Evolutionary conservation across 2,113 vertebrate genomes (phyloP), one percentile per base, ranked within the genome.

Genomic region (Misgurnus mizolepis): DNA sequence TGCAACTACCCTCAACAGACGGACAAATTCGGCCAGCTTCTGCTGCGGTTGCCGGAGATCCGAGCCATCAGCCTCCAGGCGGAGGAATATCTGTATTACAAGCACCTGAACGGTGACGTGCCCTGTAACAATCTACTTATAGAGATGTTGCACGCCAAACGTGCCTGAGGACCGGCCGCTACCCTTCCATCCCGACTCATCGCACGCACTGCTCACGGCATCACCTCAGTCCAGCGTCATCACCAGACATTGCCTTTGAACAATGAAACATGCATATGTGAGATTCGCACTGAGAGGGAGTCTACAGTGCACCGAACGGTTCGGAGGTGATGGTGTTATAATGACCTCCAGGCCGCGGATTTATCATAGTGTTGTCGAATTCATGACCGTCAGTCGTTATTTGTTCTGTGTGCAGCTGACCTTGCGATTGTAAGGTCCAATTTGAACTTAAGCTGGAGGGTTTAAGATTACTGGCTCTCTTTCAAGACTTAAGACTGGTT

Each of bases 101-200:
- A 98, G 91, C 98, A 99, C 91, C 96, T 99, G 90, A 98, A 96
- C 0, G 98, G 97, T 40, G 97, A 99, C n/a, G 97, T 99, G 82
- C 98, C 98, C 0, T 99, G 97, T 89, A 99, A 99, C 86, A 99
- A 99, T 91, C 95, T 99, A 79, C 97, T 99, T 88, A 99, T 99
- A 58, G 98, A 99, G 89, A 99, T 99, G 98, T 92, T 99, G 89
- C 98, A 99, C 67, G 98, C 98, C 62, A 99, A 99, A 87, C 94
- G 97, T 83, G 97, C 96, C 67, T 99, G 93, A 94, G 79, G 5
- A 27, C 60, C 43, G 11, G n/a, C 45, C 22, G 12, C 22, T 6
- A 45, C 40, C 39, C 55, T 69, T 74, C 49, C 22, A 10, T 50
- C 43, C 60, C 8, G 76, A 83, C 67, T 62, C 66, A 40, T 74